These are phyloP conservation scores for Sebastes cheni DNA, from an alignment of 2,797 vertebrate genomes.

Conservation along the genomic window DNA sequence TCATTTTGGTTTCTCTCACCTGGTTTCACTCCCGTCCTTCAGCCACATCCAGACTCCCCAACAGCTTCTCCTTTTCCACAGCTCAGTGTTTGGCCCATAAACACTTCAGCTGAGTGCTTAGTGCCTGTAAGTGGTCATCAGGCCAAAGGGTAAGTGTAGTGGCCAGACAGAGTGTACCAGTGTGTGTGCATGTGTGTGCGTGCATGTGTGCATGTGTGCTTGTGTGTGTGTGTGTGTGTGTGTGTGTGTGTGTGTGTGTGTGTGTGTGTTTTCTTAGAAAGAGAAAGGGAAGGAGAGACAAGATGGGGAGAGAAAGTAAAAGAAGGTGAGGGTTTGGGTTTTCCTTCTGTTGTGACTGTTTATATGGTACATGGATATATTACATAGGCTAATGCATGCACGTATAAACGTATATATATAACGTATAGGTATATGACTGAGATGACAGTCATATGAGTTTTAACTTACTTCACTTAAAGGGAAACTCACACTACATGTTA, in stretches of 20 bases:
- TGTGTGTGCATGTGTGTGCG: not conserved
- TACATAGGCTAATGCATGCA: not conserved
- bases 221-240: not conserved
- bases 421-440: not conserved
- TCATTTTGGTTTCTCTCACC: not conserved
- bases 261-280: not conserved
- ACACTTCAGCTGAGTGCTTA: slow-evolving; percentile 16
- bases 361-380: not conserved
- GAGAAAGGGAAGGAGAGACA: not conserved
- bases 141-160: slow-evolving; percentile 24
- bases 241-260: not conserved
- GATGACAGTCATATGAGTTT: not conserved
- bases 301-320: not conserved
- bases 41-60: not conserved
- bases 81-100: not conserved
- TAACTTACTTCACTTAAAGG: not conserved
- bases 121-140: slow-evolving; percentile 2
- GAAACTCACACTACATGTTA: too few species aligned
- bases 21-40: not conserved
- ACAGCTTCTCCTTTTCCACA: not conserved
- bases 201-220: not conserved
- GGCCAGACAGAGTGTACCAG: not conserved
- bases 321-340: not conserved
- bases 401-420: not conserved
- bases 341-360: not conserved